These are phyloP conservation scores for Brachystomella parvula DNA, from an alignment of 1,140 invertebrate species.

Conservation along the genomic window DNA sequence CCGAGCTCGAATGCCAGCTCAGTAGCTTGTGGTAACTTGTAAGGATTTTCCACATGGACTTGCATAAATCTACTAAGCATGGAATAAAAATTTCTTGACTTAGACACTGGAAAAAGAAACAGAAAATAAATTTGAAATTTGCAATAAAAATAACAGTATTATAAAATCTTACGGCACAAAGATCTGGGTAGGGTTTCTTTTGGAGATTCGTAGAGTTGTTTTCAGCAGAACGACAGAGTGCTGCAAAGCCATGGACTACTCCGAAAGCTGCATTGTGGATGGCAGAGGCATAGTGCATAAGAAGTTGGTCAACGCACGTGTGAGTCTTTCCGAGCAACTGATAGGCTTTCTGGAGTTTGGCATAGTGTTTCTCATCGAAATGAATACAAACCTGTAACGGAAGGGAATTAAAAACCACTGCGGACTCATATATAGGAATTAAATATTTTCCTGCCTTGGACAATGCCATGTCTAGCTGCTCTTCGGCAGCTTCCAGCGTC, in stretches of 20 bases:
- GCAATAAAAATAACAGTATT: background rate
- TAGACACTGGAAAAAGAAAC: conserved; percentile 51
- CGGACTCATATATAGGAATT: background rate
- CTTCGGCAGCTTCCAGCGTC: conserved; percentile 82
- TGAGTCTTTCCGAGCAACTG: conserved; percentile 74
- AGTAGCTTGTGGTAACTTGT: conserved; percentile 71
- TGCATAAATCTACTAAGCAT: conserved; percentile 71
- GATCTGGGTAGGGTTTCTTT: conserved; percentile 66
- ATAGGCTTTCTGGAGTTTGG: conserved; percentile 77
- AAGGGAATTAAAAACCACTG: conserved; percentile 13
- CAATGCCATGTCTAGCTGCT: conserved; percentile 78
- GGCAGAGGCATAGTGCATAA: conserved; percentile 89
- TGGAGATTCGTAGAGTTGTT: conserved; percentile 46
- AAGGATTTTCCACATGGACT: conserved; percentile 71
- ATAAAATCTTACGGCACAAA: conserved; percentile 54
- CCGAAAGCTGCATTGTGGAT: conserved; percentile 81
- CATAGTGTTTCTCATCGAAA: conserved; percentile 64
- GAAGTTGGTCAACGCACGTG: conserved; percentile 84
- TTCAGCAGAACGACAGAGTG: conserved; percentile 51
- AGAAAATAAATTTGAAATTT: conserved; percentile 13
- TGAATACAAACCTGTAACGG: conserved; percentile 54
- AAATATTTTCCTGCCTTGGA: conserved; percentile 52
- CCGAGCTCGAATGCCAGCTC: conserved; percentile 69
- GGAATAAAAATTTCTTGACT: conserved; percentile 67
- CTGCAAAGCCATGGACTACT: conserved; percentile 63